Base-by-base conservation (phyloP, 2,888 invertebrate genomes). In the Sepiola atlantica region DNA sequence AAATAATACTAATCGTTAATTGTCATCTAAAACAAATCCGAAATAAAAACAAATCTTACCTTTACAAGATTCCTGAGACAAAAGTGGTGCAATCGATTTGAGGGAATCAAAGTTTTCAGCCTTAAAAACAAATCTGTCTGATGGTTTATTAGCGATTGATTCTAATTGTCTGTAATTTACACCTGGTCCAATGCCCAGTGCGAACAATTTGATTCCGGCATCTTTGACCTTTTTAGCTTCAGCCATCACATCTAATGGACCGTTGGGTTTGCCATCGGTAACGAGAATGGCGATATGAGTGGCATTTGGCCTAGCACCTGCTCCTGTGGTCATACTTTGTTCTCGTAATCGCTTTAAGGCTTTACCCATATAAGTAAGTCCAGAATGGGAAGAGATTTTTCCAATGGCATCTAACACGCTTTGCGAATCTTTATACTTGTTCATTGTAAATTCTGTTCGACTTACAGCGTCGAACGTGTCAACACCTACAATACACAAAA, bases 81-180 rank as follows among this genome's bases (percentile, higher is more conserved):
- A 94, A 24, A 95, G 95, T 55, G 95, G 96, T 92, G 96, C 95
- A 18, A 96, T 95, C 18, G 96, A 95, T 35, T 95, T 95, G 93
- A 97, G 94, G 12, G 96, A 96, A 61, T 96, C 96, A 93, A 97
- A 97, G 92, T 95, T 96, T 35, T 96, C 95, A 14, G 97, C 96
- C 90, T 95, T 96, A 95, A 96, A 97, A 90, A 96, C 96, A 95
- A 96, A 96, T 35, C 96, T 96, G 91, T 96, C 96, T 94, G 96
- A 96, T 14, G 96, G 96, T 93, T 96, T 95, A 0, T 96, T 96
- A 91, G 96, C 96, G 55, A 97, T 96, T 57, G 95, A 95, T 35
- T 96, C 95, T 35, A 96, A 95, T 94, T 96, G 96, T 0, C 94
- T 54, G 55, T 94, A 95, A 57, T 95, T 95, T 35, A 96, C 95